Evolutionary conservation across 1,140 invertebrate genomes (phyloP), one percentile per base, ranked within the genome.

Genomic region (Gyrodactylus bullatarudis): DNA sequence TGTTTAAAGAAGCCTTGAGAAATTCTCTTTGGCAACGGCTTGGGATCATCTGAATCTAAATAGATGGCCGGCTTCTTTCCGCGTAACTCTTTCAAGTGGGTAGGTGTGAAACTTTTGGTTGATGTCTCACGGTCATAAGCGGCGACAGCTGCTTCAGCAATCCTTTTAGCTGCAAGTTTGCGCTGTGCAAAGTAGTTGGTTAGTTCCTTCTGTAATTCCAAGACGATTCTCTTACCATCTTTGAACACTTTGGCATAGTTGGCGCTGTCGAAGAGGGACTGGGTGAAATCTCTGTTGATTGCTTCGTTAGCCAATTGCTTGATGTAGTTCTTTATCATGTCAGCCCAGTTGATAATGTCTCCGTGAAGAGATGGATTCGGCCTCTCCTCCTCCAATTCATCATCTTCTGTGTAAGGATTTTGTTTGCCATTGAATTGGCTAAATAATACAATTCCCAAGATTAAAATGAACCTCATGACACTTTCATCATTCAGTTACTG

Each of bases 321-420:
- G 68, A 82, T 81, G 73, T 82, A 82, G 74, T 82, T 82, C 76
- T 82, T 79, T 74, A 82, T 82, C 1, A 82, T 76, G 25, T 78
- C 78, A 1, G 81, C 81, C 81, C 81, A 82, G 76, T 82, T 82
- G 74, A 80, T 79, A 1, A 82, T 79, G 77, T 82, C 81, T 19
- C 81, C 81, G 54, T 80, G 77, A 24, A 82, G 74, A 20, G 78
- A 77, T 2, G 80, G 80, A 69, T 76, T 68, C 20, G 1, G 22
- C 16, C 2, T 1, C 21, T 25, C 22, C 23, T 75, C 74, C n/a
- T 75, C 68, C 1, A 25, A n/a, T 68, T 69, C 34, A 71, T 71
- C 69, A 26, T 71, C 69, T 71, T 73, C 69, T 26, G 74, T 26
- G 23, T 23, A 70, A n/a, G n/a, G n/a, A 70, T 70, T 25, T 70